These are phyloP conservation scores for Karalla daura DNA, from an alignment of 2,797 vertebrate species.

Conservation along the genomic window DNA sequence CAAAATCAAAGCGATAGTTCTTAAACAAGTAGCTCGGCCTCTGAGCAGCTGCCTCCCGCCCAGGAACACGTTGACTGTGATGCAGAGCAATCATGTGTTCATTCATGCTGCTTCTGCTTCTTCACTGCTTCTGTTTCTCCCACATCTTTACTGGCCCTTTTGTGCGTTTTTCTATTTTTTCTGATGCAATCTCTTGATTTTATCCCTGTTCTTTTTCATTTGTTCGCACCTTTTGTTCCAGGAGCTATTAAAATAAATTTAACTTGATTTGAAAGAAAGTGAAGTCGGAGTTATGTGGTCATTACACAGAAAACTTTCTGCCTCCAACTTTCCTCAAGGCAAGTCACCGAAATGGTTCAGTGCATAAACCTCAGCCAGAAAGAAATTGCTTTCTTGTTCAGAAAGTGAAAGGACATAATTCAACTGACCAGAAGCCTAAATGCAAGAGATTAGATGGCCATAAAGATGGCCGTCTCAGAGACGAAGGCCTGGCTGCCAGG, in stretches of 20 bases:
- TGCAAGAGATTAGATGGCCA: conserved; percentile 57
- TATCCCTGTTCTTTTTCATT: background rate
- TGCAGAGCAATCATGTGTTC: too few species aligned
- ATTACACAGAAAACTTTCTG: conserved; percentile 37
- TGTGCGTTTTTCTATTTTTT: background rate
- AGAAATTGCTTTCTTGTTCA: conserved; percentile 66
- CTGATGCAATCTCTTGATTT: background rate
- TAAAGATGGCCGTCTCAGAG: conserved; percentile 53
- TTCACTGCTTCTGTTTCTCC: too few species aligned
- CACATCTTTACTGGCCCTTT: background rate
- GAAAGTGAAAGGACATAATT: conserved; percentile 67
- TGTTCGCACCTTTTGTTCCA: background rate
- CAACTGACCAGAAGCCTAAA: conserved; percentile 64
- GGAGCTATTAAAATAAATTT: conserved; percentile 23
- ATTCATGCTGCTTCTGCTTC: too few species aligned
- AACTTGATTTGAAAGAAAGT: conserved; percentile 20
- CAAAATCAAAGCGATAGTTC: too few species aligned
- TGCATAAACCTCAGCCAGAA: conserved; percentile 52
- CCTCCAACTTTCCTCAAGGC: conserved; percentile 44
- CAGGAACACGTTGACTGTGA: too few species aligned
- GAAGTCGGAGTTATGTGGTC: conserved; percentile 18
- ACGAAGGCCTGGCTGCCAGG: conserved; percentile 48
- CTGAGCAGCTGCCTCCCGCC: too few species aligned
- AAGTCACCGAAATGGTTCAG: conserved; percentile 45
- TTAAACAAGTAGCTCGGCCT: too few species aligned